Evolutionary conservation across 2,888 invertebrate species (phyloP), one percentile per base, ranked within the genome.

Genomic region (Euspilapteryx auroguttella): DNA sequence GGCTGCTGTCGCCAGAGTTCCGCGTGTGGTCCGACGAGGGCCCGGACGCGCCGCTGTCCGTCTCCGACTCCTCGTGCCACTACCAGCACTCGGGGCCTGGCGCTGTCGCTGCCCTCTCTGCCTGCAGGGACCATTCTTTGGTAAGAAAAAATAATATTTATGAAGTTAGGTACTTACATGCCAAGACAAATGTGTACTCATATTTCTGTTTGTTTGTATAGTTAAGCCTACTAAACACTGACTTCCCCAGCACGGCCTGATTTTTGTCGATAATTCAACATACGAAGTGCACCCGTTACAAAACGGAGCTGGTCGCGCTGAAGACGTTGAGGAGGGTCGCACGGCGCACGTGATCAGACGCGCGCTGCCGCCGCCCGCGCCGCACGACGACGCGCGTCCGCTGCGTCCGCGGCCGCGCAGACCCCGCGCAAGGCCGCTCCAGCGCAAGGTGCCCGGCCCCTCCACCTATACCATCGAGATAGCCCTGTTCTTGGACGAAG

Each of bases 401-500:
- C 33, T 38, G 6, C 35, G 32, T 15, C 26, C 22, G 8, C 50
- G 65, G 0, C 55, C 55, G 12, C 49, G 55, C 14, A 45, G 42
- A 15, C 51, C 62, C 5, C 47, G 52, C 8, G 64, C 62, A 3
- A 35, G 37, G 23, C 36, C 45, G 8, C 45, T 37, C 10, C 29
- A 37, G 14, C 56, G 58, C 10, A 25, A 17, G 25, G 27, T 21
- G 27, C 49, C 50, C 3, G 52, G 49, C 3, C 59, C 59, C 0
- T 43, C 62, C 7, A 57, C 59, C 31, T 71, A 84, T 34, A 85
- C 84, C 3, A 65, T 87, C 21, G 89, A 89, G 52, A 56, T 87
- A 28, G 87, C 86, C 0, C 55, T 89, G 23, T 89, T 89, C 53
- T 80, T 89, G 40, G 89, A 89, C 44, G 83, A 84, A 47, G 80